Conservation (phyloP, 2,113 vertebrate species). For the Spea multiplicata region DNA sequence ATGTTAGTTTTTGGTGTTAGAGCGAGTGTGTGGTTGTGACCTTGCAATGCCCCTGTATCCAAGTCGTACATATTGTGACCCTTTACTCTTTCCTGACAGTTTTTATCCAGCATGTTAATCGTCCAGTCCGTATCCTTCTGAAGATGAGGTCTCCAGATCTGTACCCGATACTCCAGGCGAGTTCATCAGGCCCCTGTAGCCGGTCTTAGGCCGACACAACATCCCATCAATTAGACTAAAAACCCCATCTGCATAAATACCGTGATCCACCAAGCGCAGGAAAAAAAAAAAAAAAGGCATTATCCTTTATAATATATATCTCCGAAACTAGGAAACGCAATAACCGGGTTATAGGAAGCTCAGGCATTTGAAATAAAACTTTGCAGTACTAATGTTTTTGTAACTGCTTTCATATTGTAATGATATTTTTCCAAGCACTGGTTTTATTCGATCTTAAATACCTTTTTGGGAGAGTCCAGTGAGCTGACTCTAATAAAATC, state of each 20-base stretch:
- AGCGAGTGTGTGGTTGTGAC: too few relatives aligned
- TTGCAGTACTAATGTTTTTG: conserved; percentile 96
- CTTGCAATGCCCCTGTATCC: too few relatives aligned
- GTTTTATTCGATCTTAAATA: conserved; percentile 88
- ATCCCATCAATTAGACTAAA: background rate
- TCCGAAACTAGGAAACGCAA: conserved; percentile 68
- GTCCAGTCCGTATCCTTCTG: too few relatives aligned
- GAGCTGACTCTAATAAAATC: conserved; percentile 87
- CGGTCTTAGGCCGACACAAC: too few relatives aligned
- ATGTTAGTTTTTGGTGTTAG: too few relatives aligned
- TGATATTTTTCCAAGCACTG: conserved; percentile 88
- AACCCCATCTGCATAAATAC: conserved; percentile 25
- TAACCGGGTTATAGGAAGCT: conserved; percentile 77
- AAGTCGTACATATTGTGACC: too few relatives aligned
- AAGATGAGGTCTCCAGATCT: too few relatives aligned
- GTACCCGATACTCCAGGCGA: too few relatives aligned
- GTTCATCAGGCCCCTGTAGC: too few relatives aligned
- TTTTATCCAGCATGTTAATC: too few relatives aligned
- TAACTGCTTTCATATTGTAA: conserved; percentile 92
- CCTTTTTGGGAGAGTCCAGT: conserved; percentile 84
- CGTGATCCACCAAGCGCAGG: conserved; percentile 17
- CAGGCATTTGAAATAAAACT: conserved; percentile 85
- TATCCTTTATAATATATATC: conserved; percentile 53
- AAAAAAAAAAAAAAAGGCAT: conserved; percentile 9
- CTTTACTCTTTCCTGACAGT: too few relatives aligned